phyloP scores from a whole-genome alignment of 2,888 invertebrate species.

The Luperina testacea region DNA sequence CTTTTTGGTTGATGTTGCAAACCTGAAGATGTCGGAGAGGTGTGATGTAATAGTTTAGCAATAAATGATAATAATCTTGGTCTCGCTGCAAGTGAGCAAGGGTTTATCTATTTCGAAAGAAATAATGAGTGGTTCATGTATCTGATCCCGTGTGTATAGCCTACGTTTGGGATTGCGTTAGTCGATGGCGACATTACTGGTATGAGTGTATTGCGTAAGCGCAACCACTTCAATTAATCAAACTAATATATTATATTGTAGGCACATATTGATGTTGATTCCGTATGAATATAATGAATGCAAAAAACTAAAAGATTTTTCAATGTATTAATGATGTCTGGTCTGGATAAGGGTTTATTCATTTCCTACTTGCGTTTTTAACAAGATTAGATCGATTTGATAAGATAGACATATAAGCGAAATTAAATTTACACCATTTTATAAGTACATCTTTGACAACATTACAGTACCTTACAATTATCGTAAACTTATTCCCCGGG shows the following conservation, averaged over 20 bases:
- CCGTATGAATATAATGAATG: conserved; percentile 26
- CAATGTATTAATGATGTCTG: conserved; percentile 7
- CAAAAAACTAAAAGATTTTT: conserved; percentile 25
- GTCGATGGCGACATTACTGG: conserved; percentile 58
- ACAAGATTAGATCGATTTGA: conserved; percentile 1
- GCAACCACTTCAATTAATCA: conserved; percentile 61
- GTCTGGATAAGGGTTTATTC: conserved; percentile 13
- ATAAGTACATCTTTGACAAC: conserved; percentile 24
- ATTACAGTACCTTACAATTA: conserved; percentile 15
- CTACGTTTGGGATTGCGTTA: conserved; percentile 68
- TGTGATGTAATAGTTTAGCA: conserved; percentile 57
- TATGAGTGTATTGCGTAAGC: conserved; percentile 55
- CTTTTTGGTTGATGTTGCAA: conserved; percentile 50
- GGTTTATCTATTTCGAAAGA: conserved; percentile 66
- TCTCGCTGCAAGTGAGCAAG: conserved; percentile 48
- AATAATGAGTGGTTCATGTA: conserved; percentile 65
- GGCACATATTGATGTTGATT: conserved; percentile 24
- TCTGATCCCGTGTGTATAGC: conserved; percentile 67
- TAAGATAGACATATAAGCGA: background rate
- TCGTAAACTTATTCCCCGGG: conserved; percentile 22
- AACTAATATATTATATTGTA: conserved; percentile 49
- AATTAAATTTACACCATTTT: conserved; percentile 1
- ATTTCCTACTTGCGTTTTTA: conserved; percentile 12
- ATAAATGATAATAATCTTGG: conserved; percentile 57
- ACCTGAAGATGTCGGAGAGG: conserved; percentile 40